Base-by-base conservation (phyloP, 1,140 invertebrate genomes). In the Philotrypesis tridentata region DNA sequence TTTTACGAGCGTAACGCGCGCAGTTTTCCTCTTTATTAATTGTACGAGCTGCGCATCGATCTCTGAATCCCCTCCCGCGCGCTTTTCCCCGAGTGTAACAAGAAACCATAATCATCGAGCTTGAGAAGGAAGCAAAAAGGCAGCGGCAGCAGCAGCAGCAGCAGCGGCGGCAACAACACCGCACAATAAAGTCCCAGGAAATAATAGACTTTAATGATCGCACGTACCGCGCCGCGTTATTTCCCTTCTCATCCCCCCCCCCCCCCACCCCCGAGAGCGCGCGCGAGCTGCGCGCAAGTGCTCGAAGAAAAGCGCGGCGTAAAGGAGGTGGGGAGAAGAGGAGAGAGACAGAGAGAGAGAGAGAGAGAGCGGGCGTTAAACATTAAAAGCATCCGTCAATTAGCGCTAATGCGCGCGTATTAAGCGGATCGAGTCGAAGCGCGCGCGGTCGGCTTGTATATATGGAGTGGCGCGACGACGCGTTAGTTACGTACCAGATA, bases 341-440 rank as follows among this genome's bases (percentile, higher is more conserved):
- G 37, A 43, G 48, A 40, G 37, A 1, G 40, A 37, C 21, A 72
- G 71, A 76, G 82, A 70, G 61, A 40, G 63, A 40, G 71, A 9
- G 65, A 25, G 60, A 70, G 70, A 85, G 82, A 83, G 83, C 84
- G 80, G 84, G 84, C 83, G 85, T 87, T 87, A 88, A 88, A 89
- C 88, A 88, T 88, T 88, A 88, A 87, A 87, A 87, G 85, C 85
- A 87, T 88, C 82, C 85, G 84, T 88, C 87, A 87, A 88, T 88
- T 88, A 88, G 85, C 84, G 84, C 74, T 88, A 87, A 87, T 87
- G 86, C 83, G 71, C 76, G 74, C 80, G 84, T 85, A 86, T 87
- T 86, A 86, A 87, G 82, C 82, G 78, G 79, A 83, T 71, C 80
- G 68, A 82, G 80, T 21, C 37, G 72, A 17, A 14, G 48, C 40